Evolutionary conservation across 2,797 vertebrate species (phyloP).

Genomic region (Morelia viridis): DNA sequence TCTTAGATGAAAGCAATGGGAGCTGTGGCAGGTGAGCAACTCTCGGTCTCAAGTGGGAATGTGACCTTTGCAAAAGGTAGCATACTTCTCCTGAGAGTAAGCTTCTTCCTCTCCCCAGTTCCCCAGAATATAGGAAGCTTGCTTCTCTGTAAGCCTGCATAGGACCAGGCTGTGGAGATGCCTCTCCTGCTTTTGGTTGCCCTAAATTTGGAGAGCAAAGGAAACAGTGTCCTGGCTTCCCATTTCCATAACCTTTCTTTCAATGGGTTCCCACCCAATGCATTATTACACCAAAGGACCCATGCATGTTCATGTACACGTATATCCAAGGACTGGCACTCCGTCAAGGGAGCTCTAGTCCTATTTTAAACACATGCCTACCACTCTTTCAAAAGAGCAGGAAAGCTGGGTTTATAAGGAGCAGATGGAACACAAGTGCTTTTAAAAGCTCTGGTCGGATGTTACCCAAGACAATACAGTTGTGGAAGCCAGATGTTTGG

Average conservation of each 20-base stretch:
- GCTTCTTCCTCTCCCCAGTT: not conserved
- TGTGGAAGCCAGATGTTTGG: not conserved
- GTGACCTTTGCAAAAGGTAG: not conserved
- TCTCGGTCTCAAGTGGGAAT: not conserved
- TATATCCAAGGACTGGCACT: not conserved
- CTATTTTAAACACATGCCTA: not conserved
- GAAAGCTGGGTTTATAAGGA: not conserved
- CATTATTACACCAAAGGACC: not conserved
- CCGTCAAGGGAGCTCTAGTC: not conserved
- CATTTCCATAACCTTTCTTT: not conserved
- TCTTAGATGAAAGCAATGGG: not conserved
- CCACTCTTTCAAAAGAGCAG: not conserved
- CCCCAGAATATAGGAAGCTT: not conserved
- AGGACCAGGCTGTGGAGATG: not conserved
- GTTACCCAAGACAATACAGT: not conserved
- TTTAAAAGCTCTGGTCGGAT: not conserved
- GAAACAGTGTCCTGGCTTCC: not conserved
- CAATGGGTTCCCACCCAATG: not conserved
- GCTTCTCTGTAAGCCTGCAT: not conserved
- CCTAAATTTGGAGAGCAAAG: not conserved
- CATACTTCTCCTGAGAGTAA: not conserved
- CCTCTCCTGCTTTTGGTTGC: not conserved
- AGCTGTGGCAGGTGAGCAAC: not conserved
- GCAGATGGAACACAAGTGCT: not conserved
- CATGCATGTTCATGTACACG: not conserved